Percentiles rank a stretch among this genome's conserved stretches.
Conservation (phyloP, 2,888 invertebrate species). For the Drosophila sordidula region DNA sequence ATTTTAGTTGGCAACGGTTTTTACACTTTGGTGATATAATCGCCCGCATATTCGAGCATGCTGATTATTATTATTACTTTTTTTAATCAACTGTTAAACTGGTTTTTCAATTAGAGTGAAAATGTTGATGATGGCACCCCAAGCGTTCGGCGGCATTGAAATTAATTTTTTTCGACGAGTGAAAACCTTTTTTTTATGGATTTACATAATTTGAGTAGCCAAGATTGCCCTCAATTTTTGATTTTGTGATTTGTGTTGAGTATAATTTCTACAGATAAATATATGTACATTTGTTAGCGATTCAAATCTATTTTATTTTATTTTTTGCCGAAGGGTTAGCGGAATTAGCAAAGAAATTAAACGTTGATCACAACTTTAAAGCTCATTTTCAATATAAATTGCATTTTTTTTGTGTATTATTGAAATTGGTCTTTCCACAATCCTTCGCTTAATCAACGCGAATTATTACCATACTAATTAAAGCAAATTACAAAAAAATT, state of each 20-base stretch:
- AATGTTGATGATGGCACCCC: constrained; percentile 73
- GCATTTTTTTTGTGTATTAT: not conserved
- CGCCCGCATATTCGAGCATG: constrained; percentile 44
- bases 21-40: constrained; percentile 68
- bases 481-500: constrained; percentile 21
- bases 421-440: constrained; percentile 34
- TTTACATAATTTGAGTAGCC: constrained; percentile 70
- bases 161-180: constrained; percentile 56
- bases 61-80: constrained; percentile 60
- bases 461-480: constrained; percentile 52
- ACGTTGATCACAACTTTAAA: not conserved
- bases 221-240: constrained; percentile 66
- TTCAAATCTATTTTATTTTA: constrained; percentile 17
- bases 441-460: constrained; percentile 44
- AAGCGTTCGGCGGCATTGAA: constrained; percentile 53
- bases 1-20: constrained; percentile 58
- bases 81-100: constrained; percentile 75
- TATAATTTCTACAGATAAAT: constrained; percentile 42
- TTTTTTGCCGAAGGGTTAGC: constrained; percentile 42
- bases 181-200: constrained; percentile 70
- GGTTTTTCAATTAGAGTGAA: constrained; percentile 81
- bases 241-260: constrained; percentile 35
- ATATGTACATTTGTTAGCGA: constrained; percentile 42
- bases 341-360: constrained; percentile 15
- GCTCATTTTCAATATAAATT: not conserved